Conservation (phyloP, 2,113 vertebrate species). For the Cygnus buccinator region DNA sequence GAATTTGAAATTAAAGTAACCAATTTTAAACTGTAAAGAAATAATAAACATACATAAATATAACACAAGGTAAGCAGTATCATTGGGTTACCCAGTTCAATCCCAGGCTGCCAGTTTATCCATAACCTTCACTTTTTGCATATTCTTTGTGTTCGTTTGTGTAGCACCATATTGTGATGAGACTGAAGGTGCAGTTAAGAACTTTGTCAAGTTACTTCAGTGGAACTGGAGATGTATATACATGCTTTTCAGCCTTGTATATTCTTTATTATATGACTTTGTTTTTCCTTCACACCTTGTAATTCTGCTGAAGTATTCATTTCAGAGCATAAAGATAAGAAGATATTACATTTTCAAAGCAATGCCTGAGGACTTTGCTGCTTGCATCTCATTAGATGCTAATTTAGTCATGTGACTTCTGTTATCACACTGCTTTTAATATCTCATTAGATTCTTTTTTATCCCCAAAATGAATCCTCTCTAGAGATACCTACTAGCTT, state of each 20-base stretch:
- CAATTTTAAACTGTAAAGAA: not conserved
- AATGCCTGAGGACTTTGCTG: constrained; percentile 40
- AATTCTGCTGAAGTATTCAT: constrained; percentile 49
- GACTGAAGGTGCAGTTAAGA: not conserved
- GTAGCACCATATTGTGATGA: not conserved
- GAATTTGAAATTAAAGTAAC: not conserved
- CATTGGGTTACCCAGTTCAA: not conserved
- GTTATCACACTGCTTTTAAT: constrained; percentile 41
- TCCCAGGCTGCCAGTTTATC: not conserved
- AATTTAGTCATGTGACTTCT: constrained; percentile 47
- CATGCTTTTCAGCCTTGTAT: not conserved
- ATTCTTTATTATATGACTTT: constrained; percentile 24
- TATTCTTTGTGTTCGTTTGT: not conserved
- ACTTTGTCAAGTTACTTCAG: not conserved
- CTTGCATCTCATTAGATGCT: constrained; percentile 56
- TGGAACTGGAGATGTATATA: not conserved
- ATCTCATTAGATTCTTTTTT: constrained; percentile 40
- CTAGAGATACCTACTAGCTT: not conserved
- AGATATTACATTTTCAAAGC: constrained; percentile 51
- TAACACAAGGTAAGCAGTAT: not conserved
- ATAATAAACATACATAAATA: not conserved
- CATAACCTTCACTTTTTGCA: not conserved
- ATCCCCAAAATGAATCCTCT: not conserved
- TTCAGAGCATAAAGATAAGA: constrained; percentile 55
- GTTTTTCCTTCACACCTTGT: constrained; percentile 53